phyloP scores from a whole-genome alignment of 2,113 vertebrate species.

The Scalopus aquaticus region DNA sequence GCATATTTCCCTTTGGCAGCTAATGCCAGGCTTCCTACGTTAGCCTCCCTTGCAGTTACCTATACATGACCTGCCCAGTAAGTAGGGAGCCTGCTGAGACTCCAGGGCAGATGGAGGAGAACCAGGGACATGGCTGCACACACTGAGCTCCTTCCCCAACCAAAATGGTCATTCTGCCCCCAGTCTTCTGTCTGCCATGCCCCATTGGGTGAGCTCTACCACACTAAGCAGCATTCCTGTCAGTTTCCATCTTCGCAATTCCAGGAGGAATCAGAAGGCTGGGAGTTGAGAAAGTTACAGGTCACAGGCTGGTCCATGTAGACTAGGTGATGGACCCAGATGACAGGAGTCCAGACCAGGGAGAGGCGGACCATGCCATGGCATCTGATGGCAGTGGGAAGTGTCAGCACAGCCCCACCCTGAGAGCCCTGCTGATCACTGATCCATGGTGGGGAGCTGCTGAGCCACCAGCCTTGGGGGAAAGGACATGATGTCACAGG shows the following conservation, averaged over 20 bases:
- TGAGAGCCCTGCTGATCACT: no score
- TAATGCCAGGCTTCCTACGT: background rate
- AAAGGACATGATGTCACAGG: no score
- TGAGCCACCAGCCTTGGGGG: background rate
- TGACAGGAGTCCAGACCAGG: no score
- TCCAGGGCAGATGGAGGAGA: background rate
- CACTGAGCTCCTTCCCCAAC: background rate
- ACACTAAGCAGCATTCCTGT: background rate
- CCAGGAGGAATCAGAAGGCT: background rate
- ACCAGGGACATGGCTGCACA: background rate
- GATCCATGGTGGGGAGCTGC: constrained; percentile 69
- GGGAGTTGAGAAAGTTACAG: background rate
- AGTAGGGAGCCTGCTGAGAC: background rate
- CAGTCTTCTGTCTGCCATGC: background rate
- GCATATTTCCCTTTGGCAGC: background rate
- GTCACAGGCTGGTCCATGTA: no score
- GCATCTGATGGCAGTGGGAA: no score
- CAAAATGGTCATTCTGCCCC: fast-evolving
- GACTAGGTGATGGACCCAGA: no score
- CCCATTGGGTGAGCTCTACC: background rate
- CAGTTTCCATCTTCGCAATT: background rate
- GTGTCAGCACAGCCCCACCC: no score
- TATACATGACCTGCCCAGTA: background rate
- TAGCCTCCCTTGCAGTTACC: background rate
- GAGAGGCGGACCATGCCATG: no score